phyloP scores from a whole-genome alignment of 2,797 vertebrate genomes.

The Alcedo atthis region DNA sequence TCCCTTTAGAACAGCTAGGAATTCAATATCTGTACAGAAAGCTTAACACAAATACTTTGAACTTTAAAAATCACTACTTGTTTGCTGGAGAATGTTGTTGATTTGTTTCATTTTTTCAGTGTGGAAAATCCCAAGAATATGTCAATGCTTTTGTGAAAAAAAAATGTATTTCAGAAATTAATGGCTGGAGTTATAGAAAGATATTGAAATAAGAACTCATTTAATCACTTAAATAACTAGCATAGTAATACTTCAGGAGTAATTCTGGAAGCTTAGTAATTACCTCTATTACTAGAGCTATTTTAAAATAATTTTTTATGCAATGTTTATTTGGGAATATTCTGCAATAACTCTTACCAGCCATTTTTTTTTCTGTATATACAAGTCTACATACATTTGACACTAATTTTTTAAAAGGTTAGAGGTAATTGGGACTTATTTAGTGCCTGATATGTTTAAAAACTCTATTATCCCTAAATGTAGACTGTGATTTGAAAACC shows the following conservation, averaged over 20 bases:
- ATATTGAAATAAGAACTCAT: background rate
- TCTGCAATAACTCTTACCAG: background rate
- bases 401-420: background rate
- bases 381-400: background rate
- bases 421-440: background rate
- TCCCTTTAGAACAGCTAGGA: background rate
- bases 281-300: background rate
- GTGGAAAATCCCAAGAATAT: background rate
- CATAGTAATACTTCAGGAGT: background rate
- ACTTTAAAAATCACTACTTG: background rate
- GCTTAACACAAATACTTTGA: background rate
- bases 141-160: background rate
- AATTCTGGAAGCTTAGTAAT: background rate
- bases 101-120: background rate
- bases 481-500: background rate
- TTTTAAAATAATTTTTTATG: background rate
- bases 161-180: background rate
- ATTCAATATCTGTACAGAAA: background rate
- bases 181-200: background rate
- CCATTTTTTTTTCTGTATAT: background rate
- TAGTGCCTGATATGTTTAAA: background rate
- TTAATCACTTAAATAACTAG: slow-evolving; percentile 6
- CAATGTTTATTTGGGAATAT: background rate
- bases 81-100: background rate
- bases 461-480: background rate